Base-by-base conservation (phyloP, 1,140 invertebrate genomes). In the Pogonomyrmex californicus region DNA sequence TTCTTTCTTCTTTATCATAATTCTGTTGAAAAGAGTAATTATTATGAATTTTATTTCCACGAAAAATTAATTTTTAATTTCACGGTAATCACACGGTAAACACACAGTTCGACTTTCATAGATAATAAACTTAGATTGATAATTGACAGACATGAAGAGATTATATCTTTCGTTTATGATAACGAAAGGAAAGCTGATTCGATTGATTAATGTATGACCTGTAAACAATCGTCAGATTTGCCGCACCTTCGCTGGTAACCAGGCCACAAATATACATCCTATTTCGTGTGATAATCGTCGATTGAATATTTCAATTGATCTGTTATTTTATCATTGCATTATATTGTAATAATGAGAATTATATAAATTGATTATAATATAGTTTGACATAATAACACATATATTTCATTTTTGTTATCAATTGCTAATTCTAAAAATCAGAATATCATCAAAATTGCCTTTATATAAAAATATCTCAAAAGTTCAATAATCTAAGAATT, bases 141-240 rank as follows among this genome's bases (percentile, higher is more conserved):
- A 77, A 77, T 62, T 44, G 56, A 33, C 23, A 58, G 54, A 23
- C 54, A 76, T 4, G 38, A 44, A 12, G 33, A 77, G 30, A 63
- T 44, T 9, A 14, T 44, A 44, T 44, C 30, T 65, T 36, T 23
- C 30, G 6, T 47, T 63, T 33, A 10, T n/a, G n/a, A 65, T 78
- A 78, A 78, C 23, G 30, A 65, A 49, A 78, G 23, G 41, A 65
- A 78, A 65, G 58, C n/a, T 65, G 41, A 78, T 65, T 78, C 30
- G 41, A 63, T 44, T 62, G 54, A 78, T 78, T 17, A 5, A 63
- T 78, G 30, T 63, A 5, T 47, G 41, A 78, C 41, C 5, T 30
- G 56, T 78, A 63, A 78, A 78, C 75, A 17, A 65, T 54, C 17
- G 36, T 63, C 5, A 17, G 76, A 78, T 78, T 78, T 65, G 58